Base-by-base conservation (phyloP, 2,888 invertebrate species). In the Cristatella mucedo region DNA sequence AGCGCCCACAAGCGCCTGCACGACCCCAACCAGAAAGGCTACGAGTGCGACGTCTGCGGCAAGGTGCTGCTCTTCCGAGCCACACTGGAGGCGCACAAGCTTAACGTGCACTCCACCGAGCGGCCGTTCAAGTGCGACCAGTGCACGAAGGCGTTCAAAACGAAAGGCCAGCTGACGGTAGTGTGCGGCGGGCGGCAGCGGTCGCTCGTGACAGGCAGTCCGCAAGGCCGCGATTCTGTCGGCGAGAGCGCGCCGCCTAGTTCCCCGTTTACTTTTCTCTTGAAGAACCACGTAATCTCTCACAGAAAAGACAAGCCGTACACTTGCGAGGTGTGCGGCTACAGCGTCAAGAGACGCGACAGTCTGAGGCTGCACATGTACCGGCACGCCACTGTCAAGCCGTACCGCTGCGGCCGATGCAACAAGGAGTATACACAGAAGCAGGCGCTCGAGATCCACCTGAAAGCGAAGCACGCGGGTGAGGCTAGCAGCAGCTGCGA, bases 1-100 rank as follows among this genome's bases (percentile, higher is more conserved):
- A 40, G 31, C 20, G 47, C 49, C 3, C 49, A 49, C 39, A 49
- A 49, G 33, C 43, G 48, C 32, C 48, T 49, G 46, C 49, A 49
- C 24, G 45, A 46, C 22, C 46, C 48, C 30, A 49, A 45, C 26
- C 41, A 41, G 13, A 41, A 38, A 11, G 49, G 49, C 7, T 48
- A 40, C 39, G 33, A 43, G 19, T 48, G 49, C 38, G 26, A 42
- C 4, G 21, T 46, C 9, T 49, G 49, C 36, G 21, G 34, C 16
- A 44, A 46, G 29, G 30, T 44, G 20, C 45, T 49, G 4, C 44
- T 42, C 22, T 48, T 47, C 15, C 48, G 48, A 30, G 47, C 36
- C 21, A 36, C 36, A 13, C 36, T 36, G 5, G 36, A 36, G 21
- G 36, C 36, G 3, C 36, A 36, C 24, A 36, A 26, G 4, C n/a